Evolutionary conservation across 2,888 invertebrate genomes (phyloP).

Genomic region (Synanthedon myopaeformis): DNA sequence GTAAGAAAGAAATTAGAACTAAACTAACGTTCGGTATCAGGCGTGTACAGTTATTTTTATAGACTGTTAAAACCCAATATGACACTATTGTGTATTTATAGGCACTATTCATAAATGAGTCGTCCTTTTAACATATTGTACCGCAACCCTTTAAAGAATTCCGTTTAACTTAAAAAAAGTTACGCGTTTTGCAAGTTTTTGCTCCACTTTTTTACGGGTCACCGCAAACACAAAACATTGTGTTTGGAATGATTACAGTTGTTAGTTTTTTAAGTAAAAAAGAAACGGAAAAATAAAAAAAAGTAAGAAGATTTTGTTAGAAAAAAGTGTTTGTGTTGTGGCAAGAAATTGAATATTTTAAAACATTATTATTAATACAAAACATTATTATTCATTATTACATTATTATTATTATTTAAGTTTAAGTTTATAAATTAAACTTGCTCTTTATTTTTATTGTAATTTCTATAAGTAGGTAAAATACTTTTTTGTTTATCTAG

Average conservation of each 20-base stretch:
- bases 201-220: constrained; percentile 50
- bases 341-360: too few species aligned
- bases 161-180: constrained; percentile 14
- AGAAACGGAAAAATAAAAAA: constrained; percentile 15
- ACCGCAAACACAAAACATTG: constrained; percentile 59
- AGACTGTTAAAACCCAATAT: constrained; percentile 46
- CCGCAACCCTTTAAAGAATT: constrained; percentile 39
- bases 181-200: constrained; percentile 44
- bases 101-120: constrained; percentile 40
- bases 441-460: too few species aligned
- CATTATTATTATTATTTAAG: too few species aligned
- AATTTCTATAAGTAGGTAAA: too few species aligned
- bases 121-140: constrained; percentile 31
- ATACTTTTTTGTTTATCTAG: too few species aligned
- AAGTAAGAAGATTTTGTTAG: too few species aligned
- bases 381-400: too few species aligned
- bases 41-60: constrained; percentile 43
- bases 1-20: constrained; percentile 48
- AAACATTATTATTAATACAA: too few species aligned
- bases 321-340: too few species aligned
- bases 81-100: constrained; percentile 50
- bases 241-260: constrained; percentile 15
- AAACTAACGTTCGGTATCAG: constrained; percentile 31
- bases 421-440: too few species aligned
- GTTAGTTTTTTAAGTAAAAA: constrained; percentile 19